These are phyloP conservation scores for human DNA, from an alignment of 2,113 vertebrate species.

Conservation along the genomic window DNA sequence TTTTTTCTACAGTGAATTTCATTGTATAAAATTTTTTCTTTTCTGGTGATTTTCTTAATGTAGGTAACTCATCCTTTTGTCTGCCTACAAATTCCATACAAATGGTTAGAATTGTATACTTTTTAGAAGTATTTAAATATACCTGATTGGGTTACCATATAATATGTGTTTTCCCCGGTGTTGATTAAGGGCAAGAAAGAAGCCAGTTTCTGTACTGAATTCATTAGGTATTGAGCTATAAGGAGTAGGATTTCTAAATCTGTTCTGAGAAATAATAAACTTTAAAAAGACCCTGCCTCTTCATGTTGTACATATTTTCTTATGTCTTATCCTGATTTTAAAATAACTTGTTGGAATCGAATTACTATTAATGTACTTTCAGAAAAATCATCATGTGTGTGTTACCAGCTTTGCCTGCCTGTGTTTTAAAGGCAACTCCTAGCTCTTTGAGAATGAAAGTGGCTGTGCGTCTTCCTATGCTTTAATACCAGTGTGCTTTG, in stretches of 20 bases:
- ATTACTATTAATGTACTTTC: accelerated
- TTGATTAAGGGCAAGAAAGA: not conserved
- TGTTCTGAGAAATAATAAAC: not conserved
- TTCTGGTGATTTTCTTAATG: too few relatives aligned
- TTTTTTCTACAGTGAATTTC: not conserved
- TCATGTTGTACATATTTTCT: accelerated
- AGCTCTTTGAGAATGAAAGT: not conserved
- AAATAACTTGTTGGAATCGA: not conserved
- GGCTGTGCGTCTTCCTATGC: accelerated
- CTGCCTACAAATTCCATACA: not conserved
- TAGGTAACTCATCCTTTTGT: not conserved
- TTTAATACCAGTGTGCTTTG: not conserved
- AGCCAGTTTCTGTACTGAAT: not conserved
- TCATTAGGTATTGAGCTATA: not conserved
- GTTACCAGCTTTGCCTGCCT: too few relatives aligned
- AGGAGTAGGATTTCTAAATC: not conserved
- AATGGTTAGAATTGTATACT: too few relatives aligned
- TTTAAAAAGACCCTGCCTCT: not conserved
- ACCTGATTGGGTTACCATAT: accelerated
- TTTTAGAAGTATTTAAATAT: too few relatives aligned
- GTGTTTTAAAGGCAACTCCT: not conserved
- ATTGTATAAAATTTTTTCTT: not conserved
- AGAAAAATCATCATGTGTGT: too few relatives aligned
- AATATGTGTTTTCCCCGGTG: accelerated
- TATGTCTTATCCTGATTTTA: not conserved